Conservation (phyloP, 2,888 invertebrate species). For the Barypeithes pellucidus region DNA sequence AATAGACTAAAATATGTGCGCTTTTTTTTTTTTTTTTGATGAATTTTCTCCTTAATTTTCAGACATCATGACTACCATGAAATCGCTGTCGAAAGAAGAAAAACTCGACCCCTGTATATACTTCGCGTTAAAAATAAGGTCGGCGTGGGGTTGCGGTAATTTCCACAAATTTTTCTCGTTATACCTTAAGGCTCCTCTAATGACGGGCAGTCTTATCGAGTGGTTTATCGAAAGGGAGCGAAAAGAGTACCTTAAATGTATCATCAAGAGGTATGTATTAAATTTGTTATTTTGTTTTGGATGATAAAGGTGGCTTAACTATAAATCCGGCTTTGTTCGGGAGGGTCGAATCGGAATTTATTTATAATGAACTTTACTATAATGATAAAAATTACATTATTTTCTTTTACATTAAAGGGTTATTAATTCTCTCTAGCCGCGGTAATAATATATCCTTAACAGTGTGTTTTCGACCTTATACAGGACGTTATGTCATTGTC, state of each 20-base stretch:
- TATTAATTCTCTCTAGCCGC: too few species aligned
- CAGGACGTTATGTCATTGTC: too few species aligned
- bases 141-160: slow-evolving; percentile 95
- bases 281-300: slow-evolving; percentile 29
- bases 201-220: slow-evolving; percentile 97
- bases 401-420: too few species aligned
- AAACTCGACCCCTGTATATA: slow-evolving; percentile 86
- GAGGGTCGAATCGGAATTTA: too few species aligned
- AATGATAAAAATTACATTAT: too few species aligned
- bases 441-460: too few species aligned
- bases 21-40: slow-evolving; percentile 14
- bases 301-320: slow-evolving; percentile 12
- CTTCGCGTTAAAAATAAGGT: slow-evolving; percentile 90
- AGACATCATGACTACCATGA: slow-evolving; percentile 95
- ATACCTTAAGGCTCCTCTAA: slow-evolving; percentile 91
- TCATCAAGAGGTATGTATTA: slow-evolving; percentile 97
- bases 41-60: slow-evolving; percentile 54
- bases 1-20: too few species aligned
- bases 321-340: neutral
- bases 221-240: slow-evolving; percentile 98
- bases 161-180: slow-evolving; percentile 94
- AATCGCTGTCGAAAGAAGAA: slow-evolving; percentile 84
- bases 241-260: slow-evolving; percentile 90
- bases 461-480: too few species aligned
- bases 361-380: too few species aligned